These are phyloP conservation scores for Laothoe populi DNA, from an alignment of 2,888 invertebrate genomes.

Conservation along the genomic window DNA sequence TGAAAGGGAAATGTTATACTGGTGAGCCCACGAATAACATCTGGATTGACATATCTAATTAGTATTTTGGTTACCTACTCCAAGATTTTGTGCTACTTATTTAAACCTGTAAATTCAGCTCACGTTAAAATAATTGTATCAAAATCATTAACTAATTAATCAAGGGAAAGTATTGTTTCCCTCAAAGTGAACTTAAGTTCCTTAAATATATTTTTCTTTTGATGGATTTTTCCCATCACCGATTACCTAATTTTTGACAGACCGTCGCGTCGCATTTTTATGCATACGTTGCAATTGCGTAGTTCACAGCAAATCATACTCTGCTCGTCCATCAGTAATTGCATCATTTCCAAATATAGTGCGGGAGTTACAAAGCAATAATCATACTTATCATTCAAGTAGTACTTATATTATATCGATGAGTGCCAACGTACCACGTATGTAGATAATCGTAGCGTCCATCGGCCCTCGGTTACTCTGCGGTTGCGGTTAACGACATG, in stretches of 20 bases:
- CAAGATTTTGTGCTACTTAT: too few species aligned
- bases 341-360: slow-evolving; percentile 67
- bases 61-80: too few species aligned
- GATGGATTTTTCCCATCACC: not conserved
- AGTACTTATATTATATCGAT: slow-evolving; percentile 32
- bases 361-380: slow-evolving; percentile 39
- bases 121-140: too few species aligned
- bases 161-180: too few species aligned
- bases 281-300: slow-evolving; percentile 53
- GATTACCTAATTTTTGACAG: not conserved
- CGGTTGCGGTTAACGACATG: slow-evolving; percentile 39
- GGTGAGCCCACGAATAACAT: too few species aligned
- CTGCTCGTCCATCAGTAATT: slow-evolving; percentile 42
- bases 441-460: slow-evolving; percentile 21
- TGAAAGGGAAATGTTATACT: too few species aligned
- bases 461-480: slow-evolving; percentile 37
- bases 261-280: slow-evolving; percentile 3
- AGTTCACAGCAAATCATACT: slow-evolving; percentile 54
- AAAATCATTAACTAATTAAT: too few species aligned
- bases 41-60: too few species aligned
- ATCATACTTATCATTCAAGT: slow-evolving; percentile 39
- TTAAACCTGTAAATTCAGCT: too few species aligned
- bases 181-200: too few species aligned
- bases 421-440: not conserved
- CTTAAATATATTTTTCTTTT: too few species aligned